Base-by-base conservation (phyloP, 2,888 invertebrate species). In the Habrosyne pyritoides region DNA sequence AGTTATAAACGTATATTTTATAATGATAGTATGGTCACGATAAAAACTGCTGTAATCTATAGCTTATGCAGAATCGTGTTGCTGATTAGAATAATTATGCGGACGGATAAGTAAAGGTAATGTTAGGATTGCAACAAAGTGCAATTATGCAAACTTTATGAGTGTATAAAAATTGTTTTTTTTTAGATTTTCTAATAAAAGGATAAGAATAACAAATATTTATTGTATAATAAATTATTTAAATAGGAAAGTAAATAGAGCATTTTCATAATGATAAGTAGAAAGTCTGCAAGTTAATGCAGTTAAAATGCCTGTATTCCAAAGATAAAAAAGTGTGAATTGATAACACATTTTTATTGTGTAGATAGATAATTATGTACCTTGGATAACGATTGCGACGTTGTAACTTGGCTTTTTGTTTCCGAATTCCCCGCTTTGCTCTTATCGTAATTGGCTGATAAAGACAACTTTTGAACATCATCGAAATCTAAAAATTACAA, bases 1-100 rank as follows among this genome's bases (percentile, higher is more conserved):
- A 36, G 2, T 14, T 18, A 18, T 42, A 18, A 18, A 42, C 42
- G 14, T 36, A 36, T 36, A 36, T 42, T 42, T 33, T n/a, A 33
- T n/a, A n/a, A n/a, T 33, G 33, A 33, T 33, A n/a, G 8, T 6
- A 14, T 42, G 42, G 18, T 18, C 42, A 18, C 42, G 42, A 42
- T 42, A 42, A 42, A 42, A 42, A 42, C 42, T 18, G 14, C 8
- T 18, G 42, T 42, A 42, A 42, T 42, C 18, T 42, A 42, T 18
- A 42, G 42, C 18, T 42, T 42, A 42, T 42, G 18, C 42, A 42
- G n/a, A 42, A 42, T 42, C 42, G 42, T 18, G 18, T 42, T 42
- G 42, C 42, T 18, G 42, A 42, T 42, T 42, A 42, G 42, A 42
- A 42, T 42, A 42, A 42, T 42, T 42, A 42, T 42, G 42, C 14